Base-by-base conservation (phyloP, 1,140 invertebrate genomes). In the Bombus terrestris region DNA sequence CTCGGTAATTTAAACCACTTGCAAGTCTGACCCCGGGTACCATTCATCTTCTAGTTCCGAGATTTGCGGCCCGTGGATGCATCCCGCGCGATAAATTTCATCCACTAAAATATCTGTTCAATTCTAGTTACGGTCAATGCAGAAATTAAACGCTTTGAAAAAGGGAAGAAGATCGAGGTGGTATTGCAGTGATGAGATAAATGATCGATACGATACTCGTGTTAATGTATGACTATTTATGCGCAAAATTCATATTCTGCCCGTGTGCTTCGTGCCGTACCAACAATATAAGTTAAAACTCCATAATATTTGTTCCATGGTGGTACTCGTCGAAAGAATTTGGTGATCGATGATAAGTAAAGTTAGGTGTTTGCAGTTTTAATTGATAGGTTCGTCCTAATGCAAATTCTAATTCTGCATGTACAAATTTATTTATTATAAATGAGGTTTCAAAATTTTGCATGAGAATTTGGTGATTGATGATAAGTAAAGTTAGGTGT, bases 1-100 rank as follows among this genome's bases (percentile, higher is more conserved):
- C 6, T 6, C 68, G 62, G 43, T 86, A 86, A 85, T 76, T 82
- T 69, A 81, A 78, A 81, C 53, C 64, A 79, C 66, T 84, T 71
- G 83, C 76, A 39, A 79, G 64, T 32, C 81, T 77, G 81, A 77
- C 81, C 81, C 66, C 53, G 53, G 76, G 25, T 47, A 35, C 66
- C 76, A 71, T 84, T 79, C 76, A 83, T 83, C 81, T 77, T 83
- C 82, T 47, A 59, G 53, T 47, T 35, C 57, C 74, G 75, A 79
- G 82, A 84, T 84, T 79, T 57, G 81, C 73, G 59, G 73, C 73
- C 9, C 35, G 28, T 41, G 82, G n/a, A 83, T 78, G 62, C 64
- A 62, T 43, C n/a, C 66, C 53, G 15, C 64, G 71, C 39, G 81
- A 82, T 75, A 82, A 82, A 59, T 82, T 79, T 76, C 76, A n/a